phyloP scores from a whole-genome alignment of 2,113 vertebrate genomes.

The pig (Sus scrofa) region DNA sequence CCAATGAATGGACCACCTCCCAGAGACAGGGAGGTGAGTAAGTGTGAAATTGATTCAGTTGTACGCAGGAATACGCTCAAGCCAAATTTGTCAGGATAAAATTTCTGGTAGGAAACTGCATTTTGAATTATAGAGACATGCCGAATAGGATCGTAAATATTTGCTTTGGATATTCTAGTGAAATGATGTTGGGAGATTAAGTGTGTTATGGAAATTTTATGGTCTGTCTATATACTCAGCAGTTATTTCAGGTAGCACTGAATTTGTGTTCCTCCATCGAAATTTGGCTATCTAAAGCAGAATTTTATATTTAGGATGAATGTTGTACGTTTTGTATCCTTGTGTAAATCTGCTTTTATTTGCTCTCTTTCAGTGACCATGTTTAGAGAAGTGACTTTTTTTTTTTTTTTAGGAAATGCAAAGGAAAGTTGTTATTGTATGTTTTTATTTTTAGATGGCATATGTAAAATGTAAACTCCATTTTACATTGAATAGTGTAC shows the following conservation, averaged over 20 bases:
- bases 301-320: not conserved
- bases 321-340: not conserved
- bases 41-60: constrained; percentile 98
- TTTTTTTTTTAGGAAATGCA: not conserved
- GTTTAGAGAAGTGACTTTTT: not conserved
- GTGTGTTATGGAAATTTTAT: constrained; percentile 39
- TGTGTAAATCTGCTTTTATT: constrained; percentile 22
- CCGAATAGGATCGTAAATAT: constrained; percentile 46
- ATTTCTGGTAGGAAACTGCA: constrained; percentile 89
- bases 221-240: constrained; percentile 42
- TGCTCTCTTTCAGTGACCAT: not conserved
- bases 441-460: not conserved
- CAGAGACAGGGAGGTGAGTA: constrained; percentile 92
- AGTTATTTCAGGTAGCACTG: constrained; percentile 62
- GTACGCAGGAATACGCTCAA: constrained; percentile 88
- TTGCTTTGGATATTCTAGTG: constrained; percentile 63
- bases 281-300: constrained; percentile 16
- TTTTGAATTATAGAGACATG: constrained; percentile 74
- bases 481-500: not conserved
- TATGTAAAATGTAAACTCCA: not conserved
- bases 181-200: constrained; percentile 37
- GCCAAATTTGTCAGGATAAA: constrained; percentile 88
- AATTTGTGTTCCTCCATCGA: constrained; percentile 57
- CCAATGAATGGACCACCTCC: constrained; percentile 97
- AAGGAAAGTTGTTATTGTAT: not conserved